These are phyloP conservation scores for Nemotelus pantherinus DNA, from an alignment of 2,888 invertebrate genomes.

Conservation along the genomic window DNA sequence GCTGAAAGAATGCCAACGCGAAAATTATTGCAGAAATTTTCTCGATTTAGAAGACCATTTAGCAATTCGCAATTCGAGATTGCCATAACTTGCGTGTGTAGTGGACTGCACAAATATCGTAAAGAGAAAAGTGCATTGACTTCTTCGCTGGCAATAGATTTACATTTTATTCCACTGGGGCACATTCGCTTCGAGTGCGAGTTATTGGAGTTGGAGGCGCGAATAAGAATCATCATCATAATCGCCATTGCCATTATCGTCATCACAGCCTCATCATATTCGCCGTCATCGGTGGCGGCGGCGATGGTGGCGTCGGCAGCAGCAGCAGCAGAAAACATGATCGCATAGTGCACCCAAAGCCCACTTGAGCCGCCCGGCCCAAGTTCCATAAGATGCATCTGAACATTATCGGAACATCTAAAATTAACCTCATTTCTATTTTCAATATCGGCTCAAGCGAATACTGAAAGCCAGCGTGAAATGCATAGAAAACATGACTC, in stretches of 20 bases:
- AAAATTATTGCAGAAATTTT: constrained; percentile 2
- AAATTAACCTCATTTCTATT: constrained; percentile 44
- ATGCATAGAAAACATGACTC: constrained; percentile 38
- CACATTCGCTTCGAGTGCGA: neutral
- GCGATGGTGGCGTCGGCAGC: too few relatives aligned
- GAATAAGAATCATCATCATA: constrained; percentile 17
- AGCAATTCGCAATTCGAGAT: constrained; percentile 3
- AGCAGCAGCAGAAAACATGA: neutral
- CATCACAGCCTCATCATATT: neutral
- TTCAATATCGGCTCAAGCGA: constrained; percentile 35
- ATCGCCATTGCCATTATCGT: constrained; percentile 2
- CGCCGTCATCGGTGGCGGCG: neutral
- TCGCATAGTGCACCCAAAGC: constrained; percentile 31
- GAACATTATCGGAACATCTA: constrained; percentile 39
- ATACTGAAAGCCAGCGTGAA: neutral
- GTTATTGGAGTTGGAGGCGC: constrained; percentile 1
- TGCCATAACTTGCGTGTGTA: constrained; percentile 20
- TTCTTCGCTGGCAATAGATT: constrained; percentile 29
- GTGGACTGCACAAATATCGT: neutral
- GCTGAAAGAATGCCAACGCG: constrained; percentile 10
- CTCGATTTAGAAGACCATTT: constrained; percentile 8
- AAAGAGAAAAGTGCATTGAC: constrained; percentile 34
- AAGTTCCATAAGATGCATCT: constrained; percentile 13
- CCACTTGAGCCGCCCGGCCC: constrained; percentile 23
- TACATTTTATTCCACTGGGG: constrained; percentile 27